Base-by-base conservation (phyloP, 2,113 vertebrate species). In the Anhinga rufa region DNA sequence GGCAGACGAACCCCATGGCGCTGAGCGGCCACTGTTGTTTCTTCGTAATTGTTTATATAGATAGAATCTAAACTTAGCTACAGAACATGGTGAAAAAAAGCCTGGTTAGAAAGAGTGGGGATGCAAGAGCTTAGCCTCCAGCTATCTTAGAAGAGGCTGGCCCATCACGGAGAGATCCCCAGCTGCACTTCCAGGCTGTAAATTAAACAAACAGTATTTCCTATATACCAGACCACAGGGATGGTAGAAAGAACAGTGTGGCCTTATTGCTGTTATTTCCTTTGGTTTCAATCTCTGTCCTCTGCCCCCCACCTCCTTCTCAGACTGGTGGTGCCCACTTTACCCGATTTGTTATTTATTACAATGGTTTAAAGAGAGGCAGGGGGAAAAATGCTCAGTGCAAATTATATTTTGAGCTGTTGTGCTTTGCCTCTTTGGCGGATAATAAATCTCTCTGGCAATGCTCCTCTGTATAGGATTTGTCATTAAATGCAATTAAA, bases 401-500 rank as follows among this genome's bases (percentile, higher is more conserved):
- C 93, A 97, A 97, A 97, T 97, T 96, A 82, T 97, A 97, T 96
- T 97, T 97, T 96, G 94, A 96, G 96, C 97, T 94, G 96, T 96
- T 97, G 97, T 96, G 96, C 95, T 97, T 97, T 88, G 96, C 96
- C 96, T 96, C 86, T 95, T 96, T 84, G 93, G 95, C 1, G 25
- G 97, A 95, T 96, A 95, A 96, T 97, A 97, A 96, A 97, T 97
- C 95, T 96, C 93, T 95, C 96, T 87, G 93, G 97, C 96, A 92
- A 82, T 92, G 94, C 93, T 93, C 88, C 93, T 96, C 95, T 79
- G 86, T 95, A 97, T 95, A 93, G 97, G 97, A 96, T 96, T 97
- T 97, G 97, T 97, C 97, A 97, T 97, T 97, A 97, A 97, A 97
- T 97, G 97, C 97, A 97, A 97, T 97, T 97, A 97, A 97, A 97